phyloP scores from a whole-genome alignment of 1,140 invertebrate genomes.

The Augochlora pura region DNA sequence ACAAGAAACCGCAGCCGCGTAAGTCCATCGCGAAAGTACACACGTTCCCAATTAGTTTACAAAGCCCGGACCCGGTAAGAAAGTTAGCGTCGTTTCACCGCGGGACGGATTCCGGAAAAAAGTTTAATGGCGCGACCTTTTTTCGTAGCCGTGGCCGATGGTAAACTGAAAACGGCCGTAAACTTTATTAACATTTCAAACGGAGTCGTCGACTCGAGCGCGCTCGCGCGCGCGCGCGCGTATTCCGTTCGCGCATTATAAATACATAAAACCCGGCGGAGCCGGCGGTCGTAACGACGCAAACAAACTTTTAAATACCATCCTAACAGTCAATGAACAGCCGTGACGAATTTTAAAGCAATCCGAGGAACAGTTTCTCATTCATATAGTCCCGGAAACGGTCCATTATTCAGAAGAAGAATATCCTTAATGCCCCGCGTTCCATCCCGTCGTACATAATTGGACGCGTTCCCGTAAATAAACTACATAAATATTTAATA shows the following conservation, averaged over 20 bases:
- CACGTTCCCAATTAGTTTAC: too few relatives aligned
- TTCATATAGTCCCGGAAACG: constrained; percentile 3
- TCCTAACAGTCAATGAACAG: neutral
- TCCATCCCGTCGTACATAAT: neutral
- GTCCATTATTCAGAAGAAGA: neutral
- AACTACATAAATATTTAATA: neutral
- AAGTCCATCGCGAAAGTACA: too few relatives aligned
- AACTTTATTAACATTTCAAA: too few relatives aligned
- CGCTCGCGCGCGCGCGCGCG: too few relatives aligned
- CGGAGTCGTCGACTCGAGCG: too few relatives aligned
- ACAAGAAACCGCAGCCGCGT: too few relatives aligned
- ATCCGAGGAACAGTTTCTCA: neutral
- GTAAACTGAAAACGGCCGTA: too few relatives aligned
- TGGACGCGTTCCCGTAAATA: neutral
- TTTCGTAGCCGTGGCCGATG: too few relatives aligned
- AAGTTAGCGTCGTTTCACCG: too few relatives aligned
- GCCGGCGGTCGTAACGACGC: neutral
- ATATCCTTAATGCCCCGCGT: neutral
- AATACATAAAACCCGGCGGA: neutral
- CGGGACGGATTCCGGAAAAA: too few relatives aligned
- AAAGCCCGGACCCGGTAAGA: too few relatives aligned
- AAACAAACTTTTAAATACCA: neutral
- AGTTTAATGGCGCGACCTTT: too few relatives aligned
- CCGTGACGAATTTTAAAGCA: neutral
- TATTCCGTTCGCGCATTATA: neutral